Evolutionary conservation across 2,797 vertebrate genomes (phyloP).

Genomic region (Coregonus suidteri): DNA sequence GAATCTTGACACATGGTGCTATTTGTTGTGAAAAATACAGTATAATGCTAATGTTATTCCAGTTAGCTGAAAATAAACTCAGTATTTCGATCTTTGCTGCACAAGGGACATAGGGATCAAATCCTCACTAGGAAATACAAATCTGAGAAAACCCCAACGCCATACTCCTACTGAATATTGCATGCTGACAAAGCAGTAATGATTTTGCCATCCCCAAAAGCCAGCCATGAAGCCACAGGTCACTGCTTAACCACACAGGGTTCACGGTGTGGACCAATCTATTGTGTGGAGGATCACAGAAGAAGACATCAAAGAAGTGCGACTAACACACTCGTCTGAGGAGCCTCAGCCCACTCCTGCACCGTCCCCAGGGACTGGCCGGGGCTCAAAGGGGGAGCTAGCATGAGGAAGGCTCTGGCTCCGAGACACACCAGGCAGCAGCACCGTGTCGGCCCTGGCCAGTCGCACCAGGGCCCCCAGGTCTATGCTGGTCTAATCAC

Average conservation of each 20-base stretch:
- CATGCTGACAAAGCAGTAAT: conserved; percentile 78
- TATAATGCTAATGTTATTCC: conserved; percentile 18
- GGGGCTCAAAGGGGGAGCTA: conserved; percentile 82
- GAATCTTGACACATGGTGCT: conserved; percentile 13
- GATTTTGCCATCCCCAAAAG: conserved; percentile 65
- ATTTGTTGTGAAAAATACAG: conserved; percentile 27
- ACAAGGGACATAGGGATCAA: conserved; percentile 43
- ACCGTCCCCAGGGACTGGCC: conserved; percentile 85
- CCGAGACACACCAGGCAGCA: conserved; percentile 90
- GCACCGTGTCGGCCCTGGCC: conserved; percentile 79
- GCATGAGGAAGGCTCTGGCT: conserved; percentile 87
- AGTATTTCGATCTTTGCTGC: conserved; percentile 35
- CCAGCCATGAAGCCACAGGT: conserved; percentile 69
- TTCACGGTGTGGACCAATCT: conserved; percentile 82
- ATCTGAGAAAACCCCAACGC: conserved; percentile 52
- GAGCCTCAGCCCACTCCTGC: conserved; percentile 85
- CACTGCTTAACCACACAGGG: conserved; percentile 74
- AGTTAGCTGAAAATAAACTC: conserved; percentile 5
- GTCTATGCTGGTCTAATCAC: conserved; percentile 97
- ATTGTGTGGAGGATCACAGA: conserved; percentile 89
- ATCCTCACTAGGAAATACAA: conserved; percentile 55
- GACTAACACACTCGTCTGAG: conserved; percentile 90
- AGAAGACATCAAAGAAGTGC: conserved; percentile 90
- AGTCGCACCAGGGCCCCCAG: conserved; percentile 88
- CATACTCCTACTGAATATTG: conserved; percentile 57